Evolutionary conservation across 2,113 vertebrate species (phyloP).

Genomic region (Canis aureus): DNA sequence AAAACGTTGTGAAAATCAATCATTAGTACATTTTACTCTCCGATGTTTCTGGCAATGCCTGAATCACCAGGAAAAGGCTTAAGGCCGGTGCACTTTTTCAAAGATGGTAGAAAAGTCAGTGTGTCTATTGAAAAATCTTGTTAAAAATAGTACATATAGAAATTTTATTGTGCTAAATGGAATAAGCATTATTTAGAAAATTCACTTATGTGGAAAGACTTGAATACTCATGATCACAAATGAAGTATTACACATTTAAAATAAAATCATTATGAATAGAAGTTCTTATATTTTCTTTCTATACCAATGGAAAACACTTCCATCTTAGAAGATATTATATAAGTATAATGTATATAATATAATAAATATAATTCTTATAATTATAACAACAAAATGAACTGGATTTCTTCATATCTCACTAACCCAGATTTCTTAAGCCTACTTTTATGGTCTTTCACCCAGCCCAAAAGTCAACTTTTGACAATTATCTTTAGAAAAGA

Average conservation of each 20-base stretch:
- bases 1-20: slow-evolving; percentile 6
- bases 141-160: slow-evolving; percentile 48
- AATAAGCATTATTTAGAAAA: slow-evolving; percentile 53
- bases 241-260: slow-evolving; percentile 49
- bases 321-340: background rate
- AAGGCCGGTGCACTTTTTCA: background rate
- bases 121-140: slow-evolving; percentile 11
- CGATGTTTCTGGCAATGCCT: slow-evolving; percentile 5
- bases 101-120: slow-evolving; percentile 23
- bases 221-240: slow-evolving; percentile 5
- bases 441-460: background rate
- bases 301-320: background rate
- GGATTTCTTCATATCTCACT: background rate
- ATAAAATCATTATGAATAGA: slow-evolving; percentile 47
- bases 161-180: slow-evolving; percentile 34
- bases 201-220: background rate
- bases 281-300: slow-evolving; percentile 3
- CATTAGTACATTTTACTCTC: slow-evolving; percentile 54
- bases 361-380: no score
- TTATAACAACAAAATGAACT: background rate
- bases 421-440: background rate
- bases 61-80: background rate
- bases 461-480: background rate
- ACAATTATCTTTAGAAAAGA: slow-evolving; percentile 31
- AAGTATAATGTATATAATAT: no score